A percentile compares a stretch with the other conserved stretches of the same genome.
These are phyloP conservation scores for Agapornis roseicollis DNA, from an alignment of 2,113 vertebrate genomes.

Conservation along the genomic window DNA sequence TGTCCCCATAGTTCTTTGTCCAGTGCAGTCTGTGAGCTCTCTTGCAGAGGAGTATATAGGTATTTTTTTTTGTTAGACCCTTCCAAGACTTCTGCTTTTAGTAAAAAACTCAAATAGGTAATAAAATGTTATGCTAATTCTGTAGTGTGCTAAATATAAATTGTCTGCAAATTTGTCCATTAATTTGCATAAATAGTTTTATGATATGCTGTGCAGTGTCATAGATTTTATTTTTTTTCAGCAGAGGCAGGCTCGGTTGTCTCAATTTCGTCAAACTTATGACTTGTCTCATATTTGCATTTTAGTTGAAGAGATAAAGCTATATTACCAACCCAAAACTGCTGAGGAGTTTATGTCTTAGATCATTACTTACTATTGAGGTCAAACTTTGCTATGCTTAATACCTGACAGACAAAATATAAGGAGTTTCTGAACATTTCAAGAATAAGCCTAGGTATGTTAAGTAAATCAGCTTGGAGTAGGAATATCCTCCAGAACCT, in stretches of 20 bases:
- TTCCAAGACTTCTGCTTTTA: not conserved
- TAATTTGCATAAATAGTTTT: conserved; percentile 7
- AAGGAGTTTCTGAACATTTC: not conserved
- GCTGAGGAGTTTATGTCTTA: not conserved
- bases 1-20: not conserved
- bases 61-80: not conserved
- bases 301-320: conserved; percentile 2
- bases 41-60: not conserved
- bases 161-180: not conserved
- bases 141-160: not conserved
- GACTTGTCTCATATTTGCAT: not conserved
- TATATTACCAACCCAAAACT: not conserved
- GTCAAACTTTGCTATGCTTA: not conserved
- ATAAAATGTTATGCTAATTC: not conserved
- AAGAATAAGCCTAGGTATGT: not conserved
- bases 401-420: not conserved
- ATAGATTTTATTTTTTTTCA: not conserved
- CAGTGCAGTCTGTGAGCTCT: not conserved
- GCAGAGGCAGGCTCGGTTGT: not conserved
- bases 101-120: not conserved
- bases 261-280: not conserved
- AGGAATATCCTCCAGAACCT: not conserved
- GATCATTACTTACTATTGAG: not conserved
- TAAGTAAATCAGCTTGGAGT: not conserved
- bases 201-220: not conserved